Evolutionary conservation across 2,888 invertebrate genomes (phyloP).

Genomic region (Hoplodrina blanda): DNA sequence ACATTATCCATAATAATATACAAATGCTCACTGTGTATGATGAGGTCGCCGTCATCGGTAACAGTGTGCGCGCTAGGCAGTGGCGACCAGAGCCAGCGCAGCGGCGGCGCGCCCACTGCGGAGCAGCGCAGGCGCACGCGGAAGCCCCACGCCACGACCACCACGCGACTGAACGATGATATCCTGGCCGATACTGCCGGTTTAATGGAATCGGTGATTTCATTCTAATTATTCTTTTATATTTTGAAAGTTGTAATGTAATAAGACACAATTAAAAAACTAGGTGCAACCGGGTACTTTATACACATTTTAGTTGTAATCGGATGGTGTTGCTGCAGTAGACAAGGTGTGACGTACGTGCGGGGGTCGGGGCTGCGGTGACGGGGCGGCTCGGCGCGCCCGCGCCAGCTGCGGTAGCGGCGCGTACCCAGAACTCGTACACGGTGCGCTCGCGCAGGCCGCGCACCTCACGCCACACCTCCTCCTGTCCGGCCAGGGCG

Average conservation of each 20-base stretch:
- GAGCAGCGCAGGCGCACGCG: slow-evolving; percentile 92
- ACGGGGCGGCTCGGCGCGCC: slow-evolving; percentile 91
- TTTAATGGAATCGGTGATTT: slow-evolving; percentile 26
- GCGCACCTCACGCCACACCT: slow-evolving; percentile 91
- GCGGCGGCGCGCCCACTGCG: slow-evolving; percentile 92
- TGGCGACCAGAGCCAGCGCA: slow-evolving; percentile 91
- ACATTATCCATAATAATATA: not conserved
- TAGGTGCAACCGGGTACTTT: not conserved
- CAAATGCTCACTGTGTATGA: slow-evolving; percentile 91
- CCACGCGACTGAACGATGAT: slow-evolving; percentile 93
- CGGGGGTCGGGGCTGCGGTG: slow-evolving; percentile 88
- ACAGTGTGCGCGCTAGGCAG: slow-evolving; percentile 90
- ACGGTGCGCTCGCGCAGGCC: slow-evolving; percentile 93
- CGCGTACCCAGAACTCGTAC: slow-evolving; percentile 96
- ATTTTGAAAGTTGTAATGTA: not conserved
- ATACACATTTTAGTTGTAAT: too few relatives aligned
- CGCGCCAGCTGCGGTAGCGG: slow-evolving; percentile 91
- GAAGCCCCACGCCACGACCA: slow-evolving; percentile 91
- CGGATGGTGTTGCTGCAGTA: not conserved
- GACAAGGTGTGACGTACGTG: slow-evolving; percentile 71
- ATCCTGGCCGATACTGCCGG: slow-evolving; percentile 93
- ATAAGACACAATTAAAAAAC: not conserved
- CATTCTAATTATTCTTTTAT: not conserved
- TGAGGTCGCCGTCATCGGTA: slow-evolving; percentile 91
- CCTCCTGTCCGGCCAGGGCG: slow-evolving; percentile 60